phyloP scores from a whole-genome alignment of 2,797 vertebrate genomes.

The Apodemus agrarius region DNA sequence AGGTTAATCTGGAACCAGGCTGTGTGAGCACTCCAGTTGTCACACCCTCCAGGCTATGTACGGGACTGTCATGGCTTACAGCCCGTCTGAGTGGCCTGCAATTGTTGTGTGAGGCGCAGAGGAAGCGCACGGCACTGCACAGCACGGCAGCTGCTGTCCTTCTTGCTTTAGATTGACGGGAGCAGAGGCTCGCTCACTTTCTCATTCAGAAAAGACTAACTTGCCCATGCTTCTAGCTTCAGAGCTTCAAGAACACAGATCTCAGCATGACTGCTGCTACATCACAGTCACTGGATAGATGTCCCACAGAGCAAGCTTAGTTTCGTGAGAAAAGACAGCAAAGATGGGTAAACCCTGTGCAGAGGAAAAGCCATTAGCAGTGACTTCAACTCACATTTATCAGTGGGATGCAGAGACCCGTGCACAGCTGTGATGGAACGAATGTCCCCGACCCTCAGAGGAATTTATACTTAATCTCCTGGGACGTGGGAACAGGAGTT shows the following conservation, averaged over 20 bases:
- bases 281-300: background rate
- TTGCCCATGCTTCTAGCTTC: background rate
- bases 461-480: background rate
- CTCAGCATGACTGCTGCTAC: background rate
- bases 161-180: background rate
- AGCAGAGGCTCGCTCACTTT: background rate
- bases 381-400: constrained; percentile 47
- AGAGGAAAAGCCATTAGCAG: constrained; percentile 50
- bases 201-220: background rate
- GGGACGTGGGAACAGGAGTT: background rate
- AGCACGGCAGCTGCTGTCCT: background rate
- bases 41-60: background rate
- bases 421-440: background rate
- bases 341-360: background rate
- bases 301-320: background rate
- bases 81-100: background rate
- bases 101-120: background rate
- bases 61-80: background rate
- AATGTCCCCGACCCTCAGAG: constrained; percentile 13
- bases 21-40: background rate
- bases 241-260: background rate
- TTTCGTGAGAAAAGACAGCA: constrained; percentile 2
- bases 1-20: background rate
- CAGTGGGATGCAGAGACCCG: constrained; percentile 25
- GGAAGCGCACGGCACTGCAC: background rate